phyloP scores from a whole-genome alignment of 2,113 vertebrate species.

The Otolemur garnettii region DNA sequence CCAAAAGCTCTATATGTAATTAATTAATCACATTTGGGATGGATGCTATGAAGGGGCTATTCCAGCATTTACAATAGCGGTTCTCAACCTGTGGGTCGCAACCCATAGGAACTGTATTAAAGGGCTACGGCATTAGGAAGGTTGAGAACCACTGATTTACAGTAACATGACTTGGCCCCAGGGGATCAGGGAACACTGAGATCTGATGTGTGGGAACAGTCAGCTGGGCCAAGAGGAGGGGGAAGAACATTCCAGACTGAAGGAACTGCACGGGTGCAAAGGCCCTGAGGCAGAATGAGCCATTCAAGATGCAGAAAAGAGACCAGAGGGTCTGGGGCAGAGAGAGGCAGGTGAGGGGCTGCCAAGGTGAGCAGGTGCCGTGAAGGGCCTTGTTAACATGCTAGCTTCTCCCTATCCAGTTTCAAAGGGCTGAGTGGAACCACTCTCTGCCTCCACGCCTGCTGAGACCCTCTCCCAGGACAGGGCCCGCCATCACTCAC shows the following conservation, averaged over 20 bases:
- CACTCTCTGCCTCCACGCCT: accelerated
- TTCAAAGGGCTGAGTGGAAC: background rate
- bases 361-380: accelerated
- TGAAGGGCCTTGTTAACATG: background rate
- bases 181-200: background rate
- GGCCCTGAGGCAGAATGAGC: background rate
- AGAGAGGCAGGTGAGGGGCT: accelerated
- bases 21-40: accelerated
- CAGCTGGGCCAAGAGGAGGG: background rate
- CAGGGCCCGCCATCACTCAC: conserved; percentile 86
- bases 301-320: background rate
- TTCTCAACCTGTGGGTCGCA: no score
- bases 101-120: no score
- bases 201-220: background rate
- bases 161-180: background rate
- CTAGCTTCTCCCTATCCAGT: accelerated
- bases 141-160: no score
- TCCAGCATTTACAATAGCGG: no score
- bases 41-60: background rate
- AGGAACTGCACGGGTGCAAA: accelerated
- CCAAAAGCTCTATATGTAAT: background rate
- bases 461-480: background rate
- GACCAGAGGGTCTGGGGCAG: background rate
- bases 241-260: background rate
- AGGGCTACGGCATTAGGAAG: no score